Evolutionary conservation across 2,888 invertebrate genomes (phyloP), one percentile per base, ranked within the genome.

Genomic region (Gymnosoma rotundatum): DNA sequence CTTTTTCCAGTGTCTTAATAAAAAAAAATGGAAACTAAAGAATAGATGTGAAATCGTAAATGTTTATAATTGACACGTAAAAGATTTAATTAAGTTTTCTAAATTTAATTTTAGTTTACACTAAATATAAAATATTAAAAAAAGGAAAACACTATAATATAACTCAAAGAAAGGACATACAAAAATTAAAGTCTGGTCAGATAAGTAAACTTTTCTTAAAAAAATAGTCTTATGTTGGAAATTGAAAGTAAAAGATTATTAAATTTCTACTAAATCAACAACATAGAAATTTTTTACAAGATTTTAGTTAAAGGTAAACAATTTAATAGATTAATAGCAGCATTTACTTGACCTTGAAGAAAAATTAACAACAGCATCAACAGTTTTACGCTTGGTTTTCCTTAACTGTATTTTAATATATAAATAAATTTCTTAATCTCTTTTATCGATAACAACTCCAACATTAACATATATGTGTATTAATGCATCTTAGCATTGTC

Each of bases 31-130:
- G 7, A 70, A 75, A 50, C 63, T 38, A 9, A 72, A 54, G 21
- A 60, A 60, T 1, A 45, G 52, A 72, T 52, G 50, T 52, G 42
- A 48, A 58, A 58, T 10, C 60, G 21, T 56, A 79, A 64, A 72
- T 83, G 74, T 75, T 83, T 66, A 70, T 75, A 83, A 83, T 80
- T 80, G 80, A 83, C 83, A 83, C 80, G 76, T 83, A 83, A 80
- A 80, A 79, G 67, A 83, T 83, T 79, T 76, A 83, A 83, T 83
- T 76, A 76, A 80, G 76, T 80, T 83, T 83, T 61, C 63, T 61
- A n/a, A 50, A 52, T 42, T 69, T 60, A 32, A 21, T 60, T 70
- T 56, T 36, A 56, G 56, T 56, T 56, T 18, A 18, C 32, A 38
- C 12, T 18, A 38, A 52, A 52, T 10, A 42, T 42, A 42, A 0